A percentile compares a stretch with the other conserved stretches of the same genome.
phyloP scores from a whole-genome alignment of 1,140 invertebrate genomes.

The Cotesia chilonis region DNA sequence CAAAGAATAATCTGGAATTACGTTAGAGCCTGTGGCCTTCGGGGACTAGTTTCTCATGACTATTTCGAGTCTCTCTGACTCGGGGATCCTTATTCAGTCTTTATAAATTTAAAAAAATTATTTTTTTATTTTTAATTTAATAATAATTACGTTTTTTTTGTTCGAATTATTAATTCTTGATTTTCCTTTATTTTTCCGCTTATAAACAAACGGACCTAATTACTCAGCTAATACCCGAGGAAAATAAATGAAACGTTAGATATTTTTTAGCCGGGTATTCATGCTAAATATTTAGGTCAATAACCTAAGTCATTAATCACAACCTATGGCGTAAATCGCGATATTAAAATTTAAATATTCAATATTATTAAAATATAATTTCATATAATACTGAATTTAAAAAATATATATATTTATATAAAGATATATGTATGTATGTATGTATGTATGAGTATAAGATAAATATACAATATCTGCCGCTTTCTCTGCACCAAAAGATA shows the following conservation, averaged over 20 bases:
- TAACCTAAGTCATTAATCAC: slow-evolving; percentile 46
- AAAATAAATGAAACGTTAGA: too few species aligned
- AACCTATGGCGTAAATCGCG: slow-evolving; percentile 16
- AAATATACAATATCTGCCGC: background rate
- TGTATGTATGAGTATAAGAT: slow-evolving; percentile 12
- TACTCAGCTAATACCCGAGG: background rate
- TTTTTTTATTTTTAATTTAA: slow-evolving; percentile 7
- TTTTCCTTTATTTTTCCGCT: slow-evolving; percentile 1
- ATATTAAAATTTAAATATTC: background rate
- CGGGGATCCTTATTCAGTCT: slow-evolving; percentile 60
- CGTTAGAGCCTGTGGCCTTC: slow-evolving; percentile 54
- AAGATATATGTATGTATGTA: too few species aligned
- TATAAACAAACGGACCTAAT: background rate
- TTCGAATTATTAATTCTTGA: background rate
- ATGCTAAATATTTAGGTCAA: slow-evolving; percentile 9
- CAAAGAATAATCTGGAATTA: slow-evolving; percentile 50
- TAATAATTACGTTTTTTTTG: slow-evolving; percentile 18
- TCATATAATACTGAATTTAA: slow-evolving; percentile 37
- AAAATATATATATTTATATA: slow-evolving; percentile 33
- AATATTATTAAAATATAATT: slow-evolving; percentile 21
- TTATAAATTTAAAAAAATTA: slow-evolving; percentile 48
- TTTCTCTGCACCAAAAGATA: slow-evolving; percentile 25
- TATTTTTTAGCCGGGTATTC: background rate
- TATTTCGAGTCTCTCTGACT: slow-evolving; percentile 56
- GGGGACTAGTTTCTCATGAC: slow-evolving; percentile 65